Percentiles rank a stretch among this genome's conserved stretches.
phyloP scores from a whole-genome alignment of 2,888 invertebrate genomes.

The Gibbula magus region DNA sequence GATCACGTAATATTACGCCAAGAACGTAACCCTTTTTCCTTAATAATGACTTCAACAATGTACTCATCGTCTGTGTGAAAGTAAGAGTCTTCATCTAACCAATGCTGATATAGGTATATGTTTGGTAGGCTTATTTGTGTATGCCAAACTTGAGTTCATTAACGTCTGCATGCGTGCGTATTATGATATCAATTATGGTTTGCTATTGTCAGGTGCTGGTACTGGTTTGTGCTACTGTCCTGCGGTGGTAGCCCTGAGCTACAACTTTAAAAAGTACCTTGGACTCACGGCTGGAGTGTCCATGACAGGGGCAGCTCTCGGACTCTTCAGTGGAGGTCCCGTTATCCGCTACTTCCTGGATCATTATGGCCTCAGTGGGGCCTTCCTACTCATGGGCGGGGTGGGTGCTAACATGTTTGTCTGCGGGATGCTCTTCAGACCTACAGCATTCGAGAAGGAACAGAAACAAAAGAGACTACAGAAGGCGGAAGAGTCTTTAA shows the following conservation, averaged over 20 bases:
- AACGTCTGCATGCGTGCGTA: background rate
- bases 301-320: background rate
- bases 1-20: no score
- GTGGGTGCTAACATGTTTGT: slow-evolving; percentile 7
- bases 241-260: background rate
- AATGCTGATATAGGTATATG: background rate
- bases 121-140: background rate
- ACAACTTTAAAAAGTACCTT: slow-evolving; percentile 7
- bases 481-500: background rate
- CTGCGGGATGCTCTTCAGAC: background rate
- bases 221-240: background rate
- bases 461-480: background rate
- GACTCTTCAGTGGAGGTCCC: slow-evolving; percentile 6
- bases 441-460: background rate
- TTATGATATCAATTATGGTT: background rate
- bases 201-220: background rate
- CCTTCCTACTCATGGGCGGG: slow-evolving; percentile 24
- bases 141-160: background rate
- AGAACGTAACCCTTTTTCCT: no score
- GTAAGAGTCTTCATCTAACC: no score
- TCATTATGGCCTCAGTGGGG: slow-evolving; percentile 21
- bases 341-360: background rate
- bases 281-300: background rate
- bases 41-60: no score
- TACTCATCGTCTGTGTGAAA: no score